Evolutionary conservation across 2,888 invertebrate species (phyloP).

Genomic region (Adineta ricciae): DNA sequence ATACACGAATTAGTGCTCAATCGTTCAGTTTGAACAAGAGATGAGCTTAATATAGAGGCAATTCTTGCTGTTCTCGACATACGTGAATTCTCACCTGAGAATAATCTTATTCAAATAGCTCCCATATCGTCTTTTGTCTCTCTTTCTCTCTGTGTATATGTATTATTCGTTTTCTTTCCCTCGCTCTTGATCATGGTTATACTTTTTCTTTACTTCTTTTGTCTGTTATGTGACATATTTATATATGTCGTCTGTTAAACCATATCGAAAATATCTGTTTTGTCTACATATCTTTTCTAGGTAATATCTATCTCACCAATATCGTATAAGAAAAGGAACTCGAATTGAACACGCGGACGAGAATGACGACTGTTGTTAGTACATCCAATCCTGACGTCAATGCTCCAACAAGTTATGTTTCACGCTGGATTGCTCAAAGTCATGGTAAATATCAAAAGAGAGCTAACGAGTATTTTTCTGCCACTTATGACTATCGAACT

Average conservation of each 20-base stretch:
- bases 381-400: neutral
- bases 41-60: neutral
- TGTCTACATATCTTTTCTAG: neutral
- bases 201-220: neutral
- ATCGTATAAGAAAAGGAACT: neutral
- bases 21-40: neutral
- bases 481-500: neutral
- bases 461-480: neutral
- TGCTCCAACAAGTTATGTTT: neutral
- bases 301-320: neutral
- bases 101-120: constrained; percentile 7
- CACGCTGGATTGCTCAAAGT: neutral
- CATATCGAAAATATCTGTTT: neutral
- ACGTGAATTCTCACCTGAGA: neutral
- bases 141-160: neutral
- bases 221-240: neutral
- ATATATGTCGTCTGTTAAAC: neutral
- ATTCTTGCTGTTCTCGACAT: neutral
- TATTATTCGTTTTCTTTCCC: neutral
- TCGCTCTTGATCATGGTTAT: neutral
- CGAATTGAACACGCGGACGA: neutral
- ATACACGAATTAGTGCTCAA: constrained; percentile 1
- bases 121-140: neutral
- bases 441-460: neutral
- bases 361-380: neutral